A percentile compares a stretch with the other conserved stretches of the same genome.
Conservation (phyloP, 2,113 vertebrate species). For the Pluvianellus socialis region DNA sequence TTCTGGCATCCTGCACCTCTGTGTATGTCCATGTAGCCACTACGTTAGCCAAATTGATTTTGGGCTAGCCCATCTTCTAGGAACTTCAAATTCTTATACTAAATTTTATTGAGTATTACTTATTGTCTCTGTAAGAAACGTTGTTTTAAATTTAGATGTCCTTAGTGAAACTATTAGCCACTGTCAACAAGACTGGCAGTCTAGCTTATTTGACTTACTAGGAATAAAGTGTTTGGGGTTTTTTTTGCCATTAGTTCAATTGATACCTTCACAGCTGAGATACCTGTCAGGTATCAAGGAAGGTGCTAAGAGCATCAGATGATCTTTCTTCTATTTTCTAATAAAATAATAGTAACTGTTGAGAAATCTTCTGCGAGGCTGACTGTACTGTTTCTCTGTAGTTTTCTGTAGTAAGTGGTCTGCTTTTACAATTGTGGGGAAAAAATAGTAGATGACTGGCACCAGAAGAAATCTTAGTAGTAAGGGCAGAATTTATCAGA, state of each 20-base stretch:
- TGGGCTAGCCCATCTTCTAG: neutral
- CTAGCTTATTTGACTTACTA: neutral
- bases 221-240: too few relatives aligned
- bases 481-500: neutral
- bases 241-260: neutral
- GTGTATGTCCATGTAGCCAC: neutral
- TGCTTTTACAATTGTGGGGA: neutral
- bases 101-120: neutral
- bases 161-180: neutral
- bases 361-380: neutral
- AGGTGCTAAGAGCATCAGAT: neutral
- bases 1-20: neutral
- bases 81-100: neutral
- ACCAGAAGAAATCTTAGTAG: neutral
- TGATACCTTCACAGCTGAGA: neutral
- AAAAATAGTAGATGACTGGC: slow-evolving; percentile 4
- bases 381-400: neutral
- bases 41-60: neutral
- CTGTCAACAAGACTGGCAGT: neutral
- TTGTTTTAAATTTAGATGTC: neutral
- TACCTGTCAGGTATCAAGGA: neutral
- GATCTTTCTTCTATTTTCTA: neutral
- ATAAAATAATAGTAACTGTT: neutral
- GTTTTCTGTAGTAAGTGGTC: neutral
- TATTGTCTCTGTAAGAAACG: neutral